Evolutionary conservation across 2,888 invertebrate genomes (phyloP).

Genomic region (Leistus spinibarbis): DNA sequence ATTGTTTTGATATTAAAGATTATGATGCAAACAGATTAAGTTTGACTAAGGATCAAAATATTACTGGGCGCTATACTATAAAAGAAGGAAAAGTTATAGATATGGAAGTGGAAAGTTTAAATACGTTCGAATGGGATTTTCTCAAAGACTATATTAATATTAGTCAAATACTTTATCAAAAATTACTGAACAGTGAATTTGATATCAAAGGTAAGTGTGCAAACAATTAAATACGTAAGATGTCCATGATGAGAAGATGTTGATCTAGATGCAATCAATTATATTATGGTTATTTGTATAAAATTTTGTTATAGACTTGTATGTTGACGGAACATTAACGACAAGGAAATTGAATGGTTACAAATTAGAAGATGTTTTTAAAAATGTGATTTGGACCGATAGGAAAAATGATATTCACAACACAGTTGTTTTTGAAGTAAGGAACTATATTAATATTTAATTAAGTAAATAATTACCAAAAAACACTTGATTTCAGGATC

Average conservation of each 20-base stretch:
- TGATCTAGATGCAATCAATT: no score
- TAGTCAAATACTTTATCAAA: slow-evolving; percentile 50
- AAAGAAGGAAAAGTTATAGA: slow-evolving; percentile 49
- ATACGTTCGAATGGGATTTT: slow-evolving; percentile 51
- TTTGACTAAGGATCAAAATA: slow-evolving; percentile 49
- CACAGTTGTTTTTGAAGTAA: slow-evolving; percentile 48
- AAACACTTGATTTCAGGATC: slow-evolving; percentile 44
- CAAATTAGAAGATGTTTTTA: slow-evolving; percentile 47
- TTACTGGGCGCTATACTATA: slow-evolving; percentile 52
- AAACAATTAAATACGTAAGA: not conserved
- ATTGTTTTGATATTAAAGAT: slow-evolving; percentile 52
- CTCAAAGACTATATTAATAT: slow-evolving; percentile 49
- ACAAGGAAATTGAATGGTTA: slow-evolving; percentile 51
- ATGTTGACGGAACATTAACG: slow-evolving; percentile 53
- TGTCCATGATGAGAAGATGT: not conserved
- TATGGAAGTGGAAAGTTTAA: slow-evolving; percentile 49
- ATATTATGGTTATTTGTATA: not conserved
- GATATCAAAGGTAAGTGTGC: slow-evolving; percentile 51
- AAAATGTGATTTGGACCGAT: slow-evolving; percentile 55
- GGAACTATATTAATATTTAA: not conserved
- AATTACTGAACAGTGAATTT: slow-evolving; percentile 55
- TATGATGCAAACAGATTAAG: slow-evolving; percentile 52
- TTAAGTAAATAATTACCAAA: not conserved
- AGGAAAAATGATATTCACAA: slow-evolving; percentile 52
- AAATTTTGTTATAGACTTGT: slow-evolving; percentile 48